Base-by-base conservation (phyloP, 2,113 vertebrate species). In the Pithys albifrons region DNA sequence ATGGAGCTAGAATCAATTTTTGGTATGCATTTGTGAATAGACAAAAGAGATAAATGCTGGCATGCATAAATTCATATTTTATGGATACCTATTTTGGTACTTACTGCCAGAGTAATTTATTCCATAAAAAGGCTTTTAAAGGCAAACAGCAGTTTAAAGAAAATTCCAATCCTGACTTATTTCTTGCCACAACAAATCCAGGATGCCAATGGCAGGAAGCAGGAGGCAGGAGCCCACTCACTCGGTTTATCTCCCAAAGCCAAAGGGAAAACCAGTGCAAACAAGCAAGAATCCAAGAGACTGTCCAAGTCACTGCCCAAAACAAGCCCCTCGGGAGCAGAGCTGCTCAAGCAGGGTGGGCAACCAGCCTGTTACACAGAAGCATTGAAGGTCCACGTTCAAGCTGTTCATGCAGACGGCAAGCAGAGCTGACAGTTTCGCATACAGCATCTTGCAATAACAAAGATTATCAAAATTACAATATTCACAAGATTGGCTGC, bases 21-120 rank as follows among this genome's bases (percentile, higher is more conserved):
- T 2, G 1, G 61, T 75, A 89, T 11, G 39, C 74, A 80, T 91
- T 95, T 95, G 57, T 91, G 91, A 92, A 96, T 45, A 96, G 89
- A 91, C 75, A 94, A 94, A 93, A 83, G 41, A 77, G 69, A 92
- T 45, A 92, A 92, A 93, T 49, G 52, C 48, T 93, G 86, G 69
- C 61, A 92, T 74, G 86, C 76, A 95, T 95, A 95, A 95, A 95
- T 95, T 93, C 73, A 25, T 95, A 72, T 85, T 91, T 89, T 95
- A 92, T 92, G 6, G 0, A 84, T 75, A 94, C 45, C 62, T 90
- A 83, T 90, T 88, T 81, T 93, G 59, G 85, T 90, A 80, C 69
- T 91, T 90, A 94, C 79, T 94, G 85, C 66, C 51, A 92, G 55
- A 77, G 69, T 69, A 67, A 93, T 54, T 90, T 93, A 72, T 81